A percentile compares a stretch with the other conserved stretches of the same genome.
Evolutionary conservation across 2,888 invertebrate genomes (phyloP).

Genomic region (Sericinus montela): DNA sequence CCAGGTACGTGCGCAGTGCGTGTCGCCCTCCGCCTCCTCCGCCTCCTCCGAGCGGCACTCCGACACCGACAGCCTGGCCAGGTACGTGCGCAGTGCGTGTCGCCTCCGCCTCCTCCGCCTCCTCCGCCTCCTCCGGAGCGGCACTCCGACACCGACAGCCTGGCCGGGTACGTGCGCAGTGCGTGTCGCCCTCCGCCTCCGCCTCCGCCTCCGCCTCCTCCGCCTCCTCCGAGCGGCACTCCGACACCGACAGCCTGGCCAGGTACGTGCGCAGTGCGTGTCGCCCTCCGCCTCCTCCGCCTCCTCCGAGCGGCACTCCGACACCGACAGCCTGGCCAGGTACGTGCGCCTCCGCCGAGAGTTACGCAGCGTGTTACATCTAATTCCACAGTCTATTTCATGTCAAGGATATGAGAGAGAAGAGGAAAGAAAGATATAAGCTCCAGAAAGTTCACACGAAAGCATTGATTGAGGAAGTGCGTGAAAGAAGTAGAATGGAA

Average conservation of each 20-base stretch:
- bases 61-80: slow-evolving; percentile 80
- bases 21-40: slow-evolving; percentile 19
- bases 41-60: slow-evolving; percentile 85
- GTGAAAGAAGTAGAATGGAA: too few species aligned
- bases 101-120: too few species aligned
- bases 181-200: too few species aligned
- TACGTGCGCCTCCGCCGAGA: slow-evolving; percentile 20
- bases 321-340: slow-evolving; percentile 79
- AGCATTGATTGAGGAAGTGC: too few species aligned
- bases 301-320: slow-evolving; percentile 85
- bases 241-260: slow-evolving; percentile 81
- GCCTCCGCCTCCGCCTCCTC: slow-evolving; percentile 30
- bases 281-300: slow-evolving; percentile 25
- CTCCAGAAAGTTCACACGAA: too few species aligned
- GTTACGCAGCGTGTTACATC: too few species aligned
- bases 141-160: slow-evolving; percentile 83
- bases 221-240: neutral
- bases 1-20: slow-evolving; percentile 34
- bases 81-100: slow-evolving; percentile 26
- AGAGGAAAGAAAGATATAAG: too few species aligned
- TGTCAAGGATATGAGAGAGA: too few species aligned
- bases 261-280: slow-evolving; percentile 30
- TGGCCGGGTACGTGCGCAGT: slow-evolving; percentile 38
- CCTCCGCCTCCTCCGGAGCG: slow-evolving; percentile 81
- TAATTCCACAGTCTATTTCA: too few species aligned